phyloP scores from a whole-genome alignment of 2,888 invertebrate species.

The Elmis aenea region DNA sequence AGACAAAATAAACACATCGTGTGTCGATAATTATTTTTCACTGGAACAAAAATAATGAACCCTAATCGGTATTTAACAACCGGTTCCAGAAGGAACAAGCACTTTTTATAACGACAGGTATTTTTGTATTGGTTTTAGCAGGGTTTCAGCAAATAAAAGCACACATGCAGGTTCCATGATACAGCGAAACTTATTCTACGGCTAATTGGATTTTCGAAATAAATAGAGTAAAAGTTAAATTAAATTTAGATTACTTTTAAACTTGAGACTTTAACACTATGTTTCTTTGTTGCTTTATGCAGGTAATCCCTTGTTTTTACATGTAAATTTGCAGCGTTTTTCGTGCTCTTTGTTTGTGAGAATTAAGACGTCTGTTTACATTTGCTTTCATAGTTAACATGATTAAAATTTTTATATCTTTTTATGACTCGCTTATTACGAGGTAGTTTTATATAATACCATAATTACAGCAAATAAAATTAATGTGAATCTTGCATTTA shows the following conservation, averaged over 20 bases:
- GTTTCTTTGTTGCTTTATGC: too few species aligned
- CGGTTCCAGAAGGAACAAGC: constrained; percentile 9
- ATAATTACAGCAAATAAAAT: too few species aligned
- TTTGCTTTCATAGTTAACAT: too few species aligned
- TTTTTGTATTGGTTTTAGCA: constrained; percentile 3
- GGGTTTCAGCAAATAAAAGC: background rate
- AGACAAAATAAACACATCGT: constrained; percentile 4
- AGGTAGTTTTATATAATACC: too few species aligned
- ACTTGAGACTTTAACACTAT: too few species aligned
- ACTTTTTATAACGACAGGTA: constrained; percentile 4
- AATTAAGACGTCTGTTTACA: too few species aligned
- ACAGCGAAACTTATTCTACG: constrained; percentile 12
- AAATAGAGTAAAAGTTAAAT: constrained; percentile 20
- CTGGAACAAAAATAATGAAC: constrained; percentile 8
- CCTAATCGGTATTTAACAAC: constrained; percentile 7
- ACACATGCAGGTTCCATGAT: constrained; percentile 5
- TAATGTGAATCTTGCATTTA: too few species aligned
- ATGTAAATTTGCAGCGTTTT: too few species aligned
- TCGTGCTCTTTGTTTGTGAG: too few species aligned
- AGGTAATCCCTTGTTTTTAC: too few species aligned
- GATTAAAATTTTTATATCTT: too few species aligned
- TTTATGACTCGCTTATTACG: too few species aligned
- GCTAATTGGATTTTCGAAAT: constrained; percentile 18
- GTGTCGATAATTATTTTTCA: constrained; percentile 5
- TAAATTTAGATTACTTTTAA: constrained; percentile 21